Conservation (phyloP, 2,113 vertebrate species). For the Polypterus senegalus region DNA sequence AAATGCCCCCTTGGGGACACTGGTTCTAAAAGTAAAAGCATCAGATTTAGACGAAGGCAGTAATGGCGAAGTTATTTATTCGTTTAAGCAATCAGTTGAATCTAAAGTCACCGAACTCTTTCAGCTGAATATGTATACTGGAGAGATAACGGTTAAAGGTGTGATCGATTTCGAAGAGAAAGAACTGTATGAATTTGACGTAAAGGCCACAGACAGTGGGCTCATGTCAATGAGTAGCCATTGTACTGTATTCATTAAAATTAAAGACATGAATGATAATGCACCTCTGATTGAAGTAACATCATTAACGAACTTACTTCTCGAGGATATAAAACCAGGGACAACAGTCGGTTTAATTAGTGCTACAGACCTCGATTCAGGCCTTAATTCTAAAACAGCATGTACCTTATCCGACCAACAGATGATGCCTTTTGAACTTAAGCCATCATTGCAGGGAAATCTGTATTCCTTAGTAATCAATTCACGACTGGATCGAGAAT, state of each 20-base stretch:
- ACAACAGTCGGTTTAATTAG: constrained; percentile 4
- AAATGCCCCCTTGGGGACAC: constrained; percentile 30
- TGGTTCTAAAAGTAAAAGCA: constrained; percentile 33
- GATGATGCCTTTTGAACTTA: constrained; percentile 5
- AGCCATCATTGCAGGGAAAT: background rate
- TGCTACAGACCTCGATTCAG: constrained; percentile 5
- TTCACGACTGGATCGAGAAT: constrained; percentile 3
- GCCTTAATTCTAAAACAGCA: constrained; percentile 33
- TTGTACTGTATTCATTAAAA: constrained; percentile 26
- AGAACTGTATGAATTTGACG: background rate
- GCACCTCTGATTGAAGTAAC: constrained; percentile 23
- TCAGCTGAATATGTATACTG: constrained; percentile 17
- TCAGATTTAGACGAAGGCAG: constrained; percentile 46
- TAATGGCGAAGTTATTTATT: constrained; percentile 45
- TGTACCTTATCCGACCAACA: constrained; percentile 27
- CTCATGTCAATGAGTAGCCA: constrained; percentile 1
- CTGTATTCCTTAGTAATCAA: constrained; percentile 4
- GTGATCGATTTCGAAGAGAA: constrained; percentile 1
- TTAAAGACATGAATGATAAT: constrained; percentile 36
- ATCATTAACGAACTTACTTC: background rate
- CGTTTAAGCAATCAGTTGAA: constrained; percentile 47
- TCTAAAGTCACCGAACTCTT: constrained; percentile 41
- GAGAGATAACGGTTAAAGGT: background rate
- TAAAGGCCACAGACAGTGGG: constrained; percentile 25
- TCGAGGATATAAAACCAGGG: constrained; percentile 2